Base-by-base conservation (phyloP, 2,797 vertebrate genomes). In the Spea hammondii region DNA sequence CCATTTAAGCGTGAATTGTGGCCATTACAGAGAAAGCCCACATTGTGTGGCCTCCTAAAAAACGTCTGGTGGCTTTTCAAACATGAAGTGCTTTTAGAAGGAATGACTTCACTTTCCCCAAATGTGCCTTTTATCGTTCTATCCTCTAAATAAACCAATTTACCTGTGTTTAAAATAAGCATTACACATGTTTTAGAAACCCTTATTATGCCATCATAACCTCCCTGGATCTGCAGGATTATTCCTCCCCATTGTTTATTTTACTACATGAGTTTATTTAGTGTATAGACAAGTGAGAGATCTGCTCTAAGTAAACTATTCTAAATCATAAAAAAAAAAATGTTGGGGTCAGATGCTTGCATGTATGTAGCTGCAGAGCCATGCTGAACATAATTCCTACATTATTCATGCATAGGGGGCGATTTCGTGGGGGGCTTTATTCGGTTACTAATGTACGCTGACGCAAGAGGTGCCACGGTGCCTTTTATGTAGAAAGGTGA, bases 381-480 rank as follows among this genome's bases (percentile, higher is more conserved):
- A 6, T 14, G 8, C 59, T 11, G 55, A 5, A 57, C 14, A 62
- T 17, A 17, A 32, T 62, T n/a, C 4, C n/a, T 62, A 50, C 50
- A 14, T 14, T 4, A n/a, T 6, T 14, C n/a, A 62, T 14, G 32
- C 59, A 62, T 7, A 12, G 45, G 5, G 6, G 10, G 12, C 5
- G 10, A 49, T 10, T 45, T 51, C 17, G n/a, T 46, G 13, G 66
- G 6, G 7, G 10, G 4, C 2, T 57, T 14, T 46, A 44, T 48
- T 53, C 64, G n/a, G 7, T 48, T 54, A 48, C 9, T 68, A 76
- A 68, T 68, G 1, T 47, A 76, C 8, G 51, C 74, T 76, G 53
- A 76, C 53, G n/a, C 6, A 47, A 76, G 49, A 76, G 7, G 46
- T 55, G 65, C 14, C 14, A n/a, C 7, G 4, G 53, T 68, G 74